Conservation (phyloP, 2,113 vertebrate species). For the Catagonus wagneri region DNA sequence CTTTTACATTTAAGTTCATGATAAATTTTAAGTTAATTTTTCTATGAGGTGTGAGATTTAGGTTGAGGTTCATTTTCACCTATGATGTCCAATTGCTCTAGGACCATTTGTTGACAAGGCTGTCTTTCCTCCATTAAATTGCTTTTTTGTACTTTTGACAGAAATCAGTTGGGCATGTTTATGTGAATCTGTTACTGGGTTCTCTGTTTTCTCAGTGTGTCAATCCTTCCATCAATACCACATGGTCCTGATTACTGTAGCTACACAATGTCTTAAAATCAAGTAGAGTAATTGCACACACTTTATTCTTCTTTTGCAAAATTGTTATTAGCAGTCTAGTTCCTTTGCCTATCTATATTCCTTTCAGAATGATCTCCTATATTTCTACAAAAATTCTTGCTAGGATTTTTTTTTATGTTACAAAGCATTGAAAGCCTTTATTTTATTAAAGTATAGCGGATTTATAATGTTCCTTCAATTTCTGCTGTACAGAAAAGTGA, state of each 20-base stretch:
- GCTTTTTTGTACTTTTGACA: background rate
- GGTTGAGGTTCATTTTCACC: background rate
- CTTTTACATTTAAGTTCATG: slow-evolving; percentile 3
- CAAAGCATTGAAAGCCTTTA: too few relatives aligned
- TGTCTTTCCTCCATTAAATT: background rate
- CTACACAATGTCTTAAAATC: background rate
- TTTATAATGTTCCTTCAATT: too few relatives aligned
- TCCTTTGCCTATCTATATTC: background rate
- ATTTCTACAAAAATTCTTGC: background rate
- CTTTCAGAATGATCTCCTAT: background rate
- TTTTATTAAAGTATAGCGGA: too few relatives aligned
- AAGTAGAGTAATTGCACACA: background rate
- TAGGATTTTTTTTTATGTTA: background rate
- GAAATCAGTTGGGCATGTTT: background rate
- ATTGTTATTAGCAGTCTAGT: background rate
- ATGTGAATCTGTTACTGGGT: background rate
- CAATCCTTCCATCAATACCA: background rate
- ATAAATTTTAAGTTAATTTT: background rate
- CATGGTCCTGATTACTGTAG: background rate
- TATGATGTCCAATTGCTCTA: background rate
- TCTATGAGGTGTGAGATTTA: background rate
- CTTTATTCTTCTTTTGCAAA: background rate
- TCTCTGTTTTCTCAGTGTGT: background rate
- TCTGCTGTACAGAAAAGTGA: too few relatives aligned
- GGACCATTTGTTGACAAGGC: background rate